These are phyloP conservation scores for Eupithecia insigniata DNA, from an alignment of 2,888 invertebrate species.

Conservation along the genomic window DNA sequence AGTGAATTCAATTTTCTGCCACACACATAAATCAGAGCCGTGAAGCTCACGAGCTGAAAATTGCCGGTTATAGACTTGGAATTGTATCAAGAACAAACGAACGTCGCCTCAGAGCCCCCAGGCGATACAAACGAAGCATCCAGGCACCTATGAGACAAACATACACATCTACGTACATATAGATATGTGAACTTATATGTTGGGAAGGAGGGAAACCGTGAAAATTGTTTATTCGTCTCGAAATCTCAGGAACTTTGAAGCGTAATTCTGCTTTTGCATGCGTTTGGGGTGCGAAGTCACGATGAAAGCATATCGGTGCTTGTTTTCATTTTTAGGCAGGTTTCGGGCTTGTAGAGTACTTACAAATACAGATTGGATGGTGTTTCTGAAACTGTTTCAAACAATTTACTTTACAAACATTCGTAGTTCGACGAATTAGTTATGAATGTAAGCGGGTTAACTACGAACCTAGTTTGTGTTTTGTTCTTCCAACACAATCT, in stretches of 20 bases:
- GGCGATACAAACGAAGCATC: conserved; percentile 8
- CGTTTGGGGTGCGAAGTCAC: not conserved
- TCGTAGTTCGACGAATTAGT: too few relatives aligned
- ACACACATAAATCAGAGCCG: conserved; percentile 9
- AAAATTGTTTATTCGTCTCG: conserved; percentile 32
- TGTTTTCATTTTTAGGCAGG: not conserved
- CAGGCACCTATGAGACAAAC: not conserved
- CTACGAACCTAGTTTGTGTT: too few relatives aligned
- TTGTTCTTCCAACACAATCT: too few relatives aligned
- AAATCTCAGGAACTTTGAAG: conserved; percentile 29
- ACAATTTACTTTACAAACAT: too few relatives aligned
- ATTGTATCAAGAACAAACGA: conserved; percentile 27
- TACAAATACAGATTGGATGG: not conserved
- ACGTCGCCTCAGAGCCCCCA: conserved; percentile 1
- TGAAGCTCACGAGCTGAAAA: not conserved
- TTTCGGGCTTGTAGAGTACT: not conserved
- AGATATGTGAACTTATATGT: conserved; percentile 5
- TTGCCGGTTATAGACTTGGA: conserved; percentile 5
- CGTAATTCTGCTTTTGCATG: conserved; percentile 29
- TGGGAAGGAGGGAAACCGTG: conserved; percentile 20
- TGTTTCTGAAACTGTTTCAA: not conserved
- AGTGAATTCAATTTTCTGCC: not conserved
- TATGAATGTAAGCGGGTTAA: too few relatives aligned
- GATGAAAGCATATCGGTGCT: not conserved
- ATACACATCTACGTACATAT: not conserved